Evolutionary conservation across 2,888 invertebrate genomes (phyloP), one percentile per base, ranked within the genome.

Genomic region (Neoscelio sp.): DNA sequence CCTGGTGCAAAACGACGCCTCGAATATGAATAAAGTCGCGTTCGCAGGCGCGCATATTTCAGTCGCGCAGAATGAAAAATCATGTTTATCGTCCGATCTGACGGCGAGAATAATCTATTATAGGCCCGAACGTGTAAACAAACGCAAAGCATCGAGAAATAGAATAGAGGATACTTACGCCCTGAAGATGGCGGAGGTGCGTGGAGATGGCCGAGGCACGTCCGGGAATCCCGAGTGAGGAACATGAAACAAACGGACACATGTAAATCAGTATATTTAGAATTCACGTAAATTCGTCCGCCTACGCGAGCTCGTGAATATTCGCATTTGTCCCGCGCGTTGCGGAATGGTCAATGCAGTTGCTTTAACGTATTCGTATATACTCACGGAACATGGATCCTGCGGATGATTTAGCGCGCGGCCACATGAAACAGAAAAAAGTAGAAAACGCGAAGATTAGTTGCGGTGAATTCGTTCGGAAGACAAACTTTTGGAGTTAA

Each of bases 351-450:
- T 56, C 64, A 42, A 60, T 60, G 65, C 62, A 65, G 60, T 54
- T 46, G 52, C 17, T 50, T 74, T 52, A 60, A 48, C 52, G 33
- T 60, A 33, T 38, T 52, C 10, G 52, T 13, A 70, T 65, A 80
- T 85, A 90, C 90, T 90, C 85, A 90, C 90, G 85, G 90, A 90
- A 80, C 89, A 89, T 67, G 90, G 90, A 85, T 90, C 90, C 90
- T 90, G 82, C 46, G 74, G 52, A 54, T 67, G 48, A 68, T 50
- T 80, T 73, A 38, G 17, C 68, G 60, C 38, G n/a, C 33, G 80
- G 71, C 80, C 73, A 50, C 85, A 86, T 86, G 89, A 80, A 90
- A 90, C 88, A 89, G 80, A 89, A 84, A 84, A 82, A 65, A 75
- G 40, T 13, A 20, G 13, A 48, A 15, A 23, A 56, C 23, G 15